These are phyloP conservation scores for Meteorus sp. DNA, from an alignment of 1,140 invertebrate genomes.

Conservation along the genomic window DNA sequence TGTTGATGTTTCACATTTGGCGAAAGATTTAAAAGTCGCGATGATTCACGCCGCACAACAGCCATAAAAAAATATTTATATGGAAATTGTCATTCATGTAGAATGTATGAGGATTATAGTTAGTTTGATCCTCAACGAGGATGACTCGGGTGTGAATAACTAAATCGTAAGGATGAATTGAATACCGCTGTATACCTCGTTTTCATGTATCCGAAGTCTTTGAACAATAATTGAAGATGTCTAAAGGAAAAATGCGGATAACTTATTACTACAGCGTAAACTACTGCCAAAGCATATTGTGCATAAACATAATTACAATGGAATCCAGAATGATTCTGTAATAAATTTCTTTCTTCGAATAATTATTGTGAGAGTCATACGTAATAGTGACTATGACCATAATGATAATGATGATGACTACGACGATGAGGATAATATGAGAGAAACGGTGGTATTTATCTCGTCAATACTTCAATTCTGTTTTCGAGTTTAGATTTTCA, in stretches of 20 bases:
- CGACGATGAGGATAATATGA: no score
- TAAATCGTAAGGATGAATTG: no score
- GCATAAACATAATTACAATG: constrained; percentile 31
- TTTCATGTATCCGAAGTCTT: neutral
- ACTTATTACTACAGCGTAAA: constrained; percentile 22
- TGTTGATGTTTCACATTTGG: constrained; percentile 77
- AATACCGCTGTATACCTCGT: constrained; percentile 18
- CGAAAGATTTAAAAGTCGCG: constrained; percentile 70
- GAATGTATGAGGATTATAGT: no score
- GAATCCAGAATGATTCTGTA: no score
- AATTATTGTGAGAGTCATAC: no score
- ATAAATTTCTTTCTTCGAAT: no score
- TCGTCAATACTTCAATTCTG: neutral
- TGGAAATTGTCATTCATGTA: constrained; percentile 19
- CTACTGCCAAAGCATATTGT: constrained; percentile 43
- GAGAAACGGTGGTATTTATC: neutral
- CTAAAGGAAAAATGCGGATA: neutral
- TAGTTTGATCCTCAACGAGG: no score
- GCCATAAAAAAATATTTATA: constrained; percentile 36
- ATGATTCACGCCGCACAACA: constrained; percentile 51
- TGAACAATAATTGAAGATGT: constrained; percentile 22
- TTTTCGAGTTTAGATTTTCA: neutral
- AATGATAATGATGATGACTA: no score
- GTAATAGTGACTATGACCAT: no score
- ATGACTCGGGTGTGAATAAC: constrained; percentile 24